A percentile compares a stretch with the other conserved stretches of the same genome.
These are phyloP conservation scores for Nomada goodeniana DNA, from an alignment of 2,888 invertebrate genomes.

Conservation along the genomic window DNA sequence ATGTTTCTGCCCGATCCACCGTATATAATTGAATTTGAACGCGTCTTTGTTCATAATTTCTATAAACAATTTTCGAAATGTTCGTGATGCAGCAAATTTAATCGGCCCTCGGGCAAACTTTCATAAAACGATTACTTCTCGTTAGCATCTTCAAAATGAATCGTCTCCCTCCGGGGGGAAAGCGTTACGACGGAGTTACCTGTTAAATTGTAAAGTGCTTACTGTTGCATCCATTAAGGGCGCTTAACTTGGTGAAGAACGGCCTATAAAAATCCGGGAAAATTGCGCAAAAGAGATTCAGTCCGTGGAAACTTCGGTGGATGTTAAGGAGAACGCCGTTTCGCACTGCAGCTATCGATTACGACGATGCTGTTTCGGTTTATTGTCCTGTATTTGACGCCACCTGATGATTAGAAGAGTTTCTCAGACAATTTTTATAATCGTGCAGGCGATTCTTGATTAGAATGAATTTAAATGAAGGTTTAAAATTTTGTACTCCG, in stretches of 20 bases:
- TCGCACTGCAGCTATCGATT: neutral
- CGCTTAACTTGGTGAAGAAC: neutral
- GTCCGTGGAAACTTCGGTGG: neutral
- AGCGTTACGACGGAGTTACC: neutral
- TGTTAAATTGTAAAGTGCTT: slow-evolving; percentile 31
- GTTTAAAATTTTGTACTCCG: no score
- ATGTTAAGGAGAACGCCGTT: slow-evolving; percentile 16
- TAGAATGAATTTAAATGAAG: no score
- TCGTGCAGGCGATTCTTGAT: no score
- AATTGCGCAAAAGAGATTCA: slow-evolving; percentile 30
- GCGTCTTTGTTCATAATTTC: neutral
- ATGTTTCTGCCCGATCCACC: no score
- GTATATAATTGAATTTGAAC: neutral
- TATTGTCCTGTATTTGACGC: no score
- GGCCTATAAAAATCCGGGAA: slow-evolving; percentile 16
- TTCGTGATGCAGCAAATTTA: neutral
- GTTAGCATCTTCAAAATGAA: slow-evolving; percentile 5
- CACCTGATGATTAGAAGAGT: neutral
- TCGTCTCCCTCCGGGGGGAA: neutral
- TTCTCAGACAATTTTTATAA: no score
- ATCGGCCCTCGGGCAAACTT: neutral
- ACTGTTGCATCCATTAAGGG: slow-evolving; percentile 6
- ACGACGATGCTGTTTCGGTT: neutral
- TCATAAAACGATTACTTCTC: neutral
- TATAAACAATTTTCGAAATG: neutral